Evolutionary conservation across 2,797 vertebrate genomes (phyloP), one percentile per base, ranked within the genome.

Genomic region (Limosa lapponica): DNA sequence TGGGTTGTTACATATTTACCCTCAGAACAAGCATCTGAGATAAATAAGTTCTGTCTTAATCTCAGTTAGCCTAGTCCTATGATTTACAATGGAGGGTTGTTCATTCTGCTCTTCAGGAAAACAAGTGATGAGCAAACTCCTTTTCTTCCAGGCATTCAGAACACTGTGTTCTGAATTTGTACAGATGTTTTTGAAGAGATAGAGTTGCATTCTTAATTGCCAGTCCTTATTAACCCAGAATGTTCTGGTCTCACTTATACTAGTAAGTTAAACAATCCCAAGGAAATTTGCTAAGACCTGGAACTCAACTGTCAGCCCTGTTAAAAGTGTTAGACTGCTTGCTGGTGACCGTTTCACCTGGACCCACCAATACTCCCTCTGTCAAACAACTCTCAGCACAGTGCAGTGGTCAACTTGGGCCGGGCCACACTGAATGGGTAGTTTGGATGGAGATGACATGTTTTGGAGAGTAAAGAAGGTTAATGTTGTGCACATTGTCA

Each of bases 271-370:
- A 78, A 86, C 46, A 69, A 69, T 32, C 22, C 20, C 62, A 41
- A 14, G 19, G 19, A 90, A 44, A 16, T 10, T 11, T 78, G 30
- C 23, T 73, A n/a, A 70, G 58, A 37, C 46, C 17, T 57, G 41
- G 28, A 67, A 71, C 19, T 67, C 6, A 6, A 25, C 2, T 0
- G 5, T 28, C 52, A 39, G 0, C 2, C 16, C 34, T 44, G 7
- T 54, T 51, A 71, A 81, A 84, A 78, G 51, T 48, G 4, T 91
- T 61, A 59, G 22, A 49, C 13, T 75, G 13, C 15, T 32, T 87
- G 22, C 7, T 57, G 52, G 12, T 34, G 16, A 70, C 8, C 0
- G 75, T 79, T 82, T 75, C 25, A 32, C 36, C 67, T 34, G 2
- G 49, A 75, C 16, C 10, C 87, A 48, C 8, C 30, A 48, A 37